Base-by-base conservation (phyloP, 2,888 invertebrate genomes). In the Agrypnus murinus region DNA sequence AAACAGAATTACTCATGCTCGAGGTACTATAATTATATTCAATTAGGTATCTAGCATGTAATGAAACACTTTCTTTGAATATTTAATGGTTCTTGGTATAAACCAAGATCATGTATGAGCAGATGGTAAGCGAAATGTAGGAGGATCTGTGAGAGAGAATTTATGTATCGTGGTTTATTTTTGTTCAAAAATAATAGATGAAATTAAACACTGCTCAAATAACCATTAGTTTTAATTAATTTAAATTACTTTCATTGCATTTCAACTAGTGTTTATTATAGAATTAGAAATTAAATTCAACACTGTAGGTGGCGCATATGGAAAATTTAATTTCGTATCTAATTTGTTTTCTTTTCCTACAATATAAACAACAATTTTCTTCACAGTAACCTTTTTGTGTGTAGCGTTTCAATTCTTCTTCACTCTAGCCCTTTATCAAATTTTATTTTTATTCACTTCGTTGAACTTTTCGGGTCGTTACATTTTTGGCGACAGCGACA, bases 31-130 rank as follows among this genome's bases (percentile, higher is more conserved):
- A 34, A 55, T 32, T 17, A 45, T 9, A 64, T 64, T 64, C 40
- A 64, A 64, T 64, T 64, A 64, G 25, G 43, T 12, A 19, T 9
- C 46, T 12, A 19, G 40, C 32, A 60, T 38, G 62, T 46, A 53
- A 25, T 12, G 53, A 55, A 64, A 64, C 53, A 55, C 53, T 43
- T 62, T 64, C 64, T 64, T 63, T 55, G 53, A 64, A 55, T 63
- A 63, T 36, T 63, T 63, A 63, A 63, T 46, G 32, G 32, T 60
- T n/a, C 32, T 46, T 50, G 19, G 17, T n/a, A 34, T 63, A 12
- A 17, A 31, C 25, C 2, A 25, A 25, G 40, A 15, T 31, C 36
- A 14, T 12, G 31, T n/a, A n/a, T n/a, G 5, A 34, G 43, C 53
- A 64, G 53, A 64, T 53, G 64, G 53, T 36, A 53, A 53, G 64